A percentile compares a stretch with the other conserved stretches of the same genome.
Conservation (phyloP, 2,797 vertebrate genomes). For the Melanotaenia parkinsoni region DNA sequence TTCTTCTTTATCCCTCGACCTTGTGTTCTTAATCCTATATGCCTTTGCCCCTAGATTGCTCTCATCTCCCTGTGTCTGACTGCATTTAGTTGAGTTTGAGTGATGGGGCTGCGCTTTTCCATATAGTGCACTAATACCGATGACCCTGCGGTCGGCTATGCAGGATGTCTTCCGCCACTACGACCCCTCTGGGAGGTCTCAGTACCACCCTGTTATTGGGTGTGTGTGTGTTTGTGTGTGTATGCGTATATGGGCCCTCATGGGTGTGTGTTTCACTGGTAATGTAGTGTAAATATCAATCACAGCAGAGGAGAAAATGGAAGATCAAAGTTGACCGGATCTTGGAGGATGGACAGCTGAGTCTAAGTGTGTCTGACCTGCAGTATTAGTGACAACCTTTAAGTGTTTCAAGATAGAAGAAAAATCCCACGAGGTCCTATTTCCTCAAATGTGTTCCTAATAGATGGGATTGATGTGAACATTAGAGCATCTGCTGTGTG, state of each 20-base stretch:
- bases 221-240: slow-evolving; percentile 6
- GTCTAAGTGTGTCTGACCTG: slow-evolving; percentile 51
- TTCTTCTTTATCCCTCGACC: not conserved
- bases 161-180: slow-evolving; percentile 64
- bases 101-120: slow-evolving; percentile 49
- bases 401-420: slow-evolving; percentile 46
- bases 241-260: slow-evolving; percentile 44
- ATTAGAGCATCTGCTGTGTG: slow-evolving; percentile 14
- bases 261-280: slow-evolving; percentile 49
- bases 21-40: slow-evolving; percentile 39
- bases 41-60: slow-evolving; percentile 12
- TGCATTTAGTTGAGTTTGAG: slow-evolving; percentile 35
- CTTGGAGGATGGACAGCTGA: slow-evolving; percentile 25
- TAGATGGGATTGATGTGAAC: slow-evolving; percentile 40
- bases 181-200: slow-evolving; percentile 72
- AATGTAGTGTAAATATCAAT: slow-evolving; percentile 75
- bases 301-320: slow-evolving; percentile 59
- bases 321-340: slow-evolving; percentile 68
- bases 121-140: slow-evolving; percentile 63
- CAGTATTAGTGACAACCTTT: slow-evolving; percentile 44
- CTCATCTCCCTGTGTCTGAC: slow-evolving; percentile 52
- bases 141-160: slow-evolving; percentile 56
- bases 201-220: slow-evolving; percentile 65
- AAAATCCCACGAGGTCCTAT: slow-evolving; percentile 29
- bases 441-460: slow-evolving; percentile 42